Evolutionary conservation across 2,797 vertebrate genomes (phyloP), one percentile per base, ranked within the genome.

Genomic region (Lophius americanus): DNA sequence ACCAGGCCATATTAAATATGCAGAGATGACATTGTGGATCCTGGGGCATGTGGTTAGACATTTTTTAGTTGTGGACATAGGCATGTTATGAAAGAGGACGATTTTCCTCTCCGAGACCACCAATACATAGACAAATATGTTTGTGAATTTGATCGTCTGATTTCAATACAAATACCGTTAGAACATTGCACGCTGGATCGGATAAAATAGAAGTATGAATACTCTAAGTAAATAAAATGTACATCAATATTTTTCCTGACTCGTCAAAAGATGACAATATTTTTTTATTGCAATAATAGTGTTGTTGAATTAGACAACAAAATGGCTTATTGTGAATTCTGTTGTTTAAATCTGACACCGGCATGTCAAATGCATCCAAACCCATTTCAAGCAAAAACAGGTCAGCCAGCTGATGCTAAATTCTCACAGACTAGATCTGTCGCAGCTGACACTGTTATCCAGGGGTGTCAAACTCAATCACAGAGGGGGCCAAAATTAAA

Each of bases 11-110:
- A 70, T 59, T 64, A 68, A 82, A 84, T 72, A 68, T 60, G 49
- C 66, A 56, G 60, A 54, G 58, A 80, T 78, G 75, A 57, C 56
- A 87, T 86, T 73, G 82, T 64, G 81, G 78, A 58, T 64, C 73
- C 47, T 63, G 46, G 66, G 76, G 68, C 60, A 77, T 83, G 62
- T 47, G 60, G 63, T 76, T 55, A 64, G 79, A 51, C 68, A 76
- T 76, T 68, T 75, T 76, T 81, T 52, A 48, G 57, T 77, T 55
- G 68, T 70, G 51, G 61, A 80, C 78, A 69, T 7, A 32, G 10
- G 23, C 42, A 12, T 44, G n/a, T 42, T 62, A 32, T 49, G 2
- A 60, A 82, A 75, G 68, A 13, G 35, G 35, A 63, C 52, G 0
- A 44, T 70, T 50, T 66, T 36, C 11, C n/a, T 57, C n/a, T n/a